These are phyloP conservation scores for Yoshiicerus persimilis DNA, from an alignment of 1,140 invertebrate genomes.

Conservation along the genomic window DNA sequence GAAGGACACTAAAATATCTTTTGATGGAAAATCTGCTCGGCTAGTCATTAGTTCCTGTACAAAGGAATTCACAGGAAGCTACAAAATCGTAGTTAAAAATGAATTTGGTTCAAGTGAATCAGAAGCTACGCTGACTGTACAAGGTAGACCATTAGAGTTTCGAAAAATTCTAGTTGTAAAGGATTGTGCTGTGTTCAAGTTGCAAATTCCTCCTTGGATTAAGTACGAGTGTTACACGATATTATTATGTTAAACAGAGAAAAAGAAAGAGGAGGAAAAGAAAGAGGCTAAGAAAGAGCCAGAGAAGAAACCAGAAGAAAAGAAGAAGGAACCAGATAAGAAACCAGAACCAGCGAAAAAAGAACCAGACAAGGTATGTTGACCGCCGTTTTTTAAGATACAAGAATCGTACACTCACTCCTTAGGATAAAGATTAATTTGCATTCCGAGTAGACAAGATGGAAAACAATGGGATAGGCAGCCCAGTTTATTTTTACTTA, in stretches of 20 bases:
- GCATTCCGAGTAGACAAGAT: no score
- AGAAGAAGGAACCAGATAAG: constrained; percentile 42
- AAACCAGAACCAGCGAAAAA: no score
- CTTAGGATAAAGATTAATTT: background rate
- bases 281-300: constrained; percentile 44
- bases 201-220: no score
- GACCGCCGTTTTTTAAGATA: background rate
- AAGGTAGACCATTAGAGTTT: constrained; percentile 53
- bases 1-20: constrained; percentile 67
- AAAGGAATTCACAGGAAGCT: constrained; percentile 70
- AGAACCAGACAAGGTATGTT: background rate
- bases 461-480: background rate
- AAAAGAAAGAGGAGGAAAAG: constrained; percentile 51
- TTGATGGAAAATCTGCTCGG: constrained; percentile 77
- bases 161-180: background rate
- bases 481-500: no score
- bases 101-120: constrained; percentile 81
- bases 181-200: no score
- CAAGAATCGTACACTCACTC: background rate
- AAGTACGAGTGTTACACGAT: background rate
- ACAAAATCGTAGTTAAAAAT: constrained; percentile 77
- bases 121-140: constrained; percentile 71
- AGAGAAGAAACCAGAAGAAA: constrained; percentile 37
- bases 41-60: constrained; percentile 71
- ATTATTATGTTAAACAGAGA: constrained; percentile 42